phyloP scores from a whole-genome alignment of 2,888 invertebrate genomes.

The Zele albiditarsus region DNA sequence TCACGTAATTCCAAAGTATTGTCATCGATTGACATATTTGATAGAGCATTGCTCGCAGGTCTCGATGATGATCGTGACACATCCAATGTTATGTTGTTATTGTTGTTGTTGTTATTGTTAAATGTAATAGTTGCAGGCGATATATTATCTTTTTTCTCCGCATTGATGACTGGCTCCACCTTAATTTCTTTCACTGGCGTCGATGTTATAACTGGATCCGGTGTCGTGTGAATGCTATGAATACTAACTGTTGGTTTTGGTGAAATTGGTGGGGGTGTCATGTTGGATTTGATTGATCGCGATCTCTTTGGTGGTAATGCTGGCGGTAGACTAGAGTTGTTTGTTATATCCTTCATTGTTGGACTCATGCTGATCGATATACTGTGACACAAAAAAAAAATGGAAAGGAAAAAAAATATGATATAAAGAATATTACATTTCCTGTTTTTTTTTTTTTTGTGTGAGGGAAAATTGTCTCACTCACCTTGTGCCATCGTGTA shows the following conservation, averaged over 20 bases:
- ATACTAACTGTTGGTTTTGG: slow-evolving; percentile 70
- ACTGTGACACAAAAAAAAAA: slow-evolving; percentile 53
- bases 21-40: slow-evolving; percentile 67
- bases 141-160: slow-evolving; percentile 61
- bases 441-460: not conserved
- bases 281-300: slow-evolving; percentile 70
- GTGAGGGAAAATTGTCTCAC: slow-evolving; percentile 20
- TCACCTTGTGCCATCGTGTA: slow-evolving; percentile 68
- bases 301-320: slow-evolving; percentile 78
- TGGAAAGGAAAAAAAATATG: not conserved
- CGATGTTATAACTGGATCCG: slow-evolving; percentile 63
- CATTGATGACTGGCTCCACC: slow-evolving; percentile 52
- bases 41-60: slow-evolving; percentile 66
- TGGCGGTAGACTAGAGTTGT: slow-evolving; percentile 74
- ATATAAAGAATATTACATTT: not conserved
- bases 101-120: slow-evolving; percentile 32
- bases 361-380: slow-evolving; percentile 65
- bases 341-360: slow-evolving; percentile 62
- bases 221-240: slow-evolving; percentile 66
- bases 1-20: slow-evolving; percentile 59
- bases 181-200: slow-evolving; percentile 61
- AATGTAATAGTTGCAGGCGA: slow-evolving; percentile 44
- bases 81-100: slow-evolving; percentile 64
- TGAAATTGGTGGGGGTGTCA: slow-evolving; percentile 65
- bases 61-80: slow-evolving; percentile 60